These are phyloP conservation scores for Tridacna crocea DNA, from an alignment of 2,888 invertebrate species.

Conservation along the genomic window DNA sequence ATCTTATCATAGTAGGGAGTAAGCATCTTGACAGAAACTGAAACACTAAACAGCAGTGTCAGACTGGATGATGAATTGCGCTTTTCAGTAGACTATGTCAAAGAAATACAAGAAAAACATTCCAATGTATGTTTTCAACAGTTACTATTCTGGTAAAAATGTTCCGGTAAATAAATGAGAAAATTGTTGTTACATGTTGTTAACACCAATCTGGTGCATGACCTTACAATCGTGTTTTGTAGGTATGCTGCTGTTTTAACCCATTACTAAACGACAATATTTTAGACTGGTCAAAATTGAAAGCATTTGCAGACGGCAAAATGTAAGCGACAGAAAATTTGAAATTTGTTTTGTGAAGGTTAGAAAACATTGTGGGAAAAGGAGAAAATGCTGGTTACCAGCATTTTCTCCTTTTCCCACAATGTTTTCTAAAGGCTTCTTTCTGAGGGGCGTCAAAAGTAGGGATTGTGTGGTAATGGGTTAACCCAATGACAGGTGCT, in stretches of 20 bases:
- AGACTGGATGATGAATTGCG: slow-evolving; percentile 1
- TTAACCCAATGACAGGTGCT: no score
- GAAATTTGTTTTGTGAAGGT: no score
- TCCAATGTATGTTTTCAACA: not conserved
- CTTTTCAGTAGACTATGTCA: slow-evolving; percentile 1
- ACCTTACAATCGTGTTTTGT: no score
- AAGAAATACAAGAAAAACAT: slow-evolving; percentile 16
- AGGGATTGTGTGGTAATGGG: no score
- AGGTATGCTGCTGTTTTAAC: not conserved
- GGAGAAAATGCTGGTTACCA: no score
- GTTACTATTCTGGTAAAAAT: not conserved
- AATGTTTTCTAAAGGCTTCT: not conserved
- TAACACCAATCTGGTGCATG: not conserved
- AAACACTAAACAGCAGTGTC: slow-evolving; percentile 9
- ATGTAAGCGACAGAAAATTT: no score
- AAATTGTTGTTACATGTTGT: not conserved
- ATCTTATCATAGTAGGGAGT: not conserved
- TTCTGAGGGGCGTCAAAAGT: not conserved
- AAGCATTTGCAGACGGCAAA: no score
- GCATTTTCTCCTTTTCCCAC: not conserved
- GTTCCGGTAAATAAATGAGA: not conserved
- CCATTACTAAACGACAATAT: not conserved
- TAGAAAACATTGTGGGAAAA: no score
- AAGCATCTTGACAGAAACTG: not conserved
- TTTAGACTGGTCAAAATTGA: no score